Base-by-base conservation (phyloP, 2,113 vertebrate genomes). In the Porphyrio hochstetteri region DNA sequence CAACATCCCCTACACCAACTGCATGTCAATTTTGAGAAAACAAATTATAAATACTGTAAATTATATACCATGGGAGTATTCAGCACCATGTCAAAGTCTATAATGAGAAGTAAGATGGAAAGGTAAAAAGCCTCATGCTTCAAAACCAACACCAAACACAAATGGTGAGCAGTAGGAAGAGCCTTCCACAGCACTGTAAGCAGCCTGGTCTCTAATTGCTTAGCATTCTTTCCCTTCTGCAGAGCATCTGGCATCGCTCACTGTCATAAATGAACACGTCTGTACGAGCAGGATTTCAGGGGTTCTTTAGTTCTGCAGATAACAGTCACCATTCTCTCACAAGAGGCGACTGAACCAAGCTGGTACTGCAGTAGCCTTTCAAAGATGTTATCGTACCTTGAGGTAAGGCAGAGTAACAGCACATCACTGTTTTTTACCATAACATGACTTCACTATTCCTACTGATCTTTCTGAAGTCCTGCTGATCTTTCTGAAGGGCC, bases 231-330 rank as follows among this genome's bases (percentile, higher is more conserved):
- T 65, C 65, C 74, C 55, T 63, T 46, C 69, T 56, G 88, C 82
- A 90, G 86, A 0, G 0, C 60, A 79, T 88, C 91, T 97, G 95
- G 92, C 71, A 84, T 35, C 8, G 4, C 79, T 92, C 89, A 86
- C 55, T 67, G 92, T 82, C 93, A 91, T 25, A 69, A 93, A 7
- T 3, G 24, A 56, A 13, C 63, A 23, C 0, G 3, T n/a, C 52
- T 28, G 61, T 2, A 10, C 0, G 6, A 90, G 65, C 78, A 71
- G 84, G 20, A 40, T 21, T 35, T 53, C 79, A 65, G 70, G 52
- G 80, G 13, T 48, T 57, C 83, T 85, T 44, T 63, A 94, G 69
- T 40, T 25, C 63, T 92, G 77, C 88, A 92, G 90, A 13, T 80
- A 87, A 56, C 82, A 94, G 75, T 59, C 94, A 91, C 78, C 72